Evolutionary conservation across 2,797 vertebrate genomes (phyloP).

Genomic region (Mus minutoides): DNA sequence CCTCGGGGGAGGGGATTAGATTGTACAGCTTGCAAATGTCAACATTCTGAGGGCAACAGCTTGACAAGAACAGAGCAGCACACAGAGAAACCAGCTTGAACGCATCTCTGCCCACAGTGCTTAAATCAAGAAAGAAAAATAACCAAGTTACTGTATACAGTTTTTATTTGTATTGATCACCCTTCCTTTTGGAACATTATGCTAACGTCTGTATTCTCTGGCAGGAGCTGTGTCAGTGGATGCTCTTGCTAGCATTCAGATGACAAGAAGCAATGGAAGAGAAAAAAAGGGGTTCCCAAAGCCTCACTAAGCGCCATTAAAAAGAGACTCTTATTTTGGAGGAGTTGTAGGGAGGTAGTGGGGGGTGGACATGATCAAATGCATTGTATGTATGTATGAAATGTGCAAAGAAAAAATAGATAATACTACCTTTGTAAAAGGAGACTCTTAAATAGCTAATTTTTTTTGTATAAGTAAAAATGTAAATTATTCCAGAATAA

Average conservation of each 20-base stretch:
- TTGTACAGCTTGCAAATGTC: background rate
- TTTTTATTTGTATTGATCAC: background rate
- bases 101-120: background rate
- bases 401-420: background rate
- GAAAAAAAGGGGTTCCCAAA: background rate
- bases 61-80: background rate
- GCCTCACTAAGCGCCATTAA: background rate
- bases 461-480: background rate
- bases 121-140: conserved; percentile 10
- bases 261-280: background rate
- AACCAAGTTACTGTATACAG: background rate
- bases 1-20: background rate
- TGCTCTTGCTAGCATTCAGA: background rate
- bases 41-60: background rate
- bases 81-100: conserved; percentile 6
- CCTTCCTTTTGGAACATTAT: background rate
- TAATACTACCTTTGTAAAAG: background rate
- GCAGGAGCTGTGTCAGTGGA: background rate
- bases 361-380: background rate
- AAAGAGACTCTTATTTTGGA: background rate
- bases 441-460: background rate
- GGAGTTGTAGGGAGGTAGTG: background rate
- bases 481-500: background rate
- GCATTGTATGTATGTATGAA: background rate
- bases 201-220: conserved; percentile 9